Conservation (phyloP, 2,113 vertebrate species). For the Jaculus jaculus region DNA sequence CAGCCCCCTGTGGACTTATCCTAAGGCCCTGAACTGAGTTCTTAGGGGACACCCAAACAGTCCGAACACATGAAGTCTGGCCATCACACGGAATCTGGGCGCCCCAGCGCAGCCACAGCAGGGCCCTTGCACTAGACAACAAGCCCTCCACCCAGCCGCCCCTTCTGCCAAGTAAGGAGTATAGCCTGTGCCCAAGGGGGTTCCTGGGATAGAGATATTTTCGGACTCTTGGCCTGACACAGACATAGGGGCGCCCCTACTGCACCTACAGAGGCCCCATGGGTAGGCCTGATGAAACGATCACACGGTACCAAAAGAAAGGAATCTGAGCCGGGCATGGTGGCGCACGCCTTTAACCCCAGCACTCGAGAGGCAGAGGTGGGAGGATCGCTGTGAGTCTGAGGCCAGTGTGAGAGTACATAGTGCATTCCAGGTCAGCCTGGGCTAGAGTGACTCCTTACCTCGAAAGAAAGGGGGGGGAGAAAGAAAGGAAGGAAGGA, state of each 20-base stretch:
- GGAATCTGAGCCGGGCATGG: too few relatives aligned
- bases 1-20: neutral
- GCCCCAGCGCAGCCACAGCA: accelerated
- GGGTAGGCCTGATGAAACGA: neutral
- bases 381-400: too few relatives aligned
- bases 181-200: accelerated
- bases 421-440: too few relatives aligned
- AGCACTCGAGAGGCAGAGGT: too few relatives aligned
- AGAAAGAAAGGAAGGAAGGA: too few relatives aligned
- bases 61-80: neutral
- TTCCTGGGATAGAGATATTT: too few relatives aligned
- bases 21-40: too few relatives aligned
- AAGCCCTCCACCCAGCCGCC: too few relatives aligned
- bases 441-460: too few relatives aligned
- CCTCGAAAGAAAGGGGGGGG: too few relatives aligned
- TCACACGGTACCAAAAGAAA: neutral
- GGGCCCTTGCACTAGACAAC: neutral
- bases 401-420: too few relatives aligned
- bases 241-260: neutral
- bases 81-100: neutral
- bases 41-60: neutral
- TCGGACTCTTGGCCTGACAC: accelerated
- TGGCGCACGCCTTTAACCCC: too few relatives aligned
- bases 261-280: accelerated
- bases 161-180: neutral